These are phyloP conservation scores for Hymenochirus boettgeri DNA, from an alignment of 2,113 vertebrate species.

Conservation along the genomic window DNA sequence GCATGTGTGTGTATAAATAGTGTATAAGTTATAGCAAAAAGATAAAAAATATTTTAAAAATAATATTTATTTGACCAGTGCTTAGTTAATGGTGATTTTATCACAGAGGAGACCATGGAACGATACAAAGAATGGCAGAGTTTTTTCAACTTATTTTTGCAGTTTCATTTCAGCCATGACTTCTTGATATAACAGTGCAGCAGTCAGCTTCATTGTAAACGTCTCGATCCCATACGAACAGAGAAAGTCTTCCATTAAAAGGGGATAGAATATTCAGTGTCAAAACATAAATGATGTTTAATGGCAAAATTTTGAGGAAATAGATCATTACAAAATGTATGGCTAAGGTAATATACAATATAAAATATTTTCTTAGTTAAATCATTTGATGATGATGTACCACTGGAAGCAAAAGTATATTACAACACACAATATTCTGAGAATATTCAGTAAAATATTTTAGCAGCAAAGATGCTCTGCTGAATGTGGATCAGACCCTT, in stretches of 20 bases:
- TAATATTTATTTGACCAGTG: constrained; percentile 26
- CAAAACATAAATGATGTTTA: not conserved
- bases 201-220: constrained; percentile 18
- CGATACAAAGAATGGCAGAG: not conserved
- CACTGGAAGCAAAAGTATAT: not conserved
- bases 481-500: not conserved
- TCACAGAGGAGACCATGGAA: constrained; percentile 23
- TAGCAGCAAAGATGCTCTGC: too few species aligned
- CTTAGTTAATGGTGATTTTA: constrained; percentile 18
- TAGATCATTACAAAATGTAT: not conserved
- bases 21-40: too few species aligned
- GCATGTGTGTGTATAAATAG: too few species aligned
- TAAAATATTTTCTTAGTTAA: not conserved
- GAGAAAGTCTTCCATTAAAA: not conserved
- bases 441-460: not conserved
- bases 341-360: not conserved
- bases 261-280: not conserved
- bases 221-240: not conserved
- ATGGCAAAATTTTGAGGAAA: not conserved
- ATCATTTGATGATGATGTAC: not conserved
- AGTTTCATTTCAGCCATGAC: not conserved
- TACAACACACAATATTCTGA: not conserved
- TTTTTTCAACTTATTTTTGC: not conserved
- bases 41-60: constrained; percentile 23
- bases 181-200: not conserved